Evolutionary conservation across 2,797 vertebrate species (phyloP), one percentile per base, ranked within the genome.

Genomic region (Coccyzus lansbergi): DNA sequence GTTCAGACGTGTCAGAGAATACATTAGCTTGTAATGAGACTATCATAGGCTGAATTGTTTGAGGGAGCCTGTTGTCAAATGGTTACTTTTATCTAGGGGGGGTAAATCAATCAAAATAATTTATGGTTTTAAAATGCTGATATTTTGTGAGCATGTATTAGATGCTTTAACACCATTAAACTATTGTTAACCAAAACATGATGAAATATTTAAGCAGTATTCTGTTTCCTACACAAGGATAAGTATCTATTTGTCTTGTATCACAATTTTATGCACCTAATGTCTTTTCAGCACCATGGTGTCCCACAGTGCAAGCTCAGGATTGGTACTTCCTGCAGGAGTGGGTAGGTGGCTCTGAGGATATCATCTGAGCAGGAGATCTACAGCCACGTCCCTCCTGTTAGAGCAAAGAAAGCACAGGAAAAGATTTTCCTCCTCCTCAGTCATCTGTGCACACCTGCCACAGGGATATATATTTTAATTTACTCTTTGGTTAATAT

Each of bases 201-300:
- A 93, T 91, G 83, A 94, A 96, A 92, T 97, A 93, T 92, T 97
- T 83, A 94, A 87, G 49, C 42, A 60, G 38, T 16, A 33, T 87
- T 92, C 85, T 81, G 68, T 92, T 91, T 60, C 63, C 67, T 59
- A 77, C 13, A n/a, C 19, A 74, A 24, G 17, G 16, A 16, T 78
- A 91, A 78, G 55, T 38, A 46, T 64, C 79, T 85, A n/a, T 94
- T 81, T 83, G 49, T 90, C 87, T 88, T 79, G n/a, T 49, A 74
- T 90, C 83, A 88, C 60, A 49, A 11, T 31, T 91, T 67, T 49
- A 79, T 56, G 79, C 28, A 38, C 76, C 74, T 84, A 68, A 52
- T 36, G 42, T 49, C 28, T 84, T 63, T 67, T 28, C 70, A 86
- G 87, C n/a, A 70, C 40, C 2, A 1, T 60, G 67, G 56, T 77